A percentile compares a stretch with the other conserved stretches of the same genome.
Conservation (phyloP, 1,140 invertebrate species). For the Heterodera carotae region DNA sequence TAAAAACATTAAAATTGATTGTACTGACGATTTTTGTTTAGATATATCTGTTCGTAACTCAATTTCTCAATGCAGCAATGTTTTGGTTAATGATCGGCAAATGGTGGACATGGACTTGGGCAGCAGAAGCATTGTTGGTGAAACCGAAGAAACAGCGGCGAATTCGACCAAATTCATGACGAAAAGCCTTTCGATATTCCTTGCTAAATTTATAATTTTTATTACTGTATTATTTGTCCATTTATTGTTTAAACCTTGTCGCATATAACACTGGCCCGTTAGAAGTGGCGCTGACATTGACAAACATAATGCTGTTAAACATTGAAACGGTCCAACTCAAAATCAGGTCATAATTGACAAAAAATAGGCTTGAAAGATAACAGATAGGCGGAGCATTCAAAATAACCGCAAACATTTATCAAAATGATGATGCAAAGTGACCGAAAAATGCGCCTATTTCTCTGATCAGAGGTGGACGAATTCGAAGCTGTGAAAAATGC, state of each 20-base stretch:
- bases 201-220: background rate
- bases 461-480: background rate
- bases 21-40: no score
- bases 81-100: no score
- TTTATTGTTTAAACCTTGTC: slow-evolving; percentile 1
- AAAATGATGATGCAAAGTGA: no score
- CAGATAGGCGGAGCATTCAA: background rate
- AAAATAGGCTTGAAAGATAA: background rate
- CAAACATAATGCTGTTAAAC: background rate
- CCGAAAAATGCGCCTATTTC: no score
- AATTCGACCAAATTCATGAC: background rate
- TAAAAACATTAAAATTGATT: no score
- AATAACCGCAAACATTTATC: slow-evolving; percentile 25
- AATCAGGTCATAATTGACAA: background rate
- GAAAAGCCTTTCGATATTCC: slow-evolving; percentile 5
- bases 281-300: slow-evolving; percentile 12
- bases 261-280: no score
- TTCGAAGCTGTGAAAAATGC: background rate
- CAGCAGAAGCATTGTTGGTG: no score
- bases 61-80: no score
- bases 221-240: background rate
- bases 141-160: no score
- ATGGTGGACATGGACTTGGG: no score
- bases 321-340: background rate
- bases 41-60: no score